Conservation (phyloP, 2,113 vertebrate species). For the Microcebus jonahi region DNA sequence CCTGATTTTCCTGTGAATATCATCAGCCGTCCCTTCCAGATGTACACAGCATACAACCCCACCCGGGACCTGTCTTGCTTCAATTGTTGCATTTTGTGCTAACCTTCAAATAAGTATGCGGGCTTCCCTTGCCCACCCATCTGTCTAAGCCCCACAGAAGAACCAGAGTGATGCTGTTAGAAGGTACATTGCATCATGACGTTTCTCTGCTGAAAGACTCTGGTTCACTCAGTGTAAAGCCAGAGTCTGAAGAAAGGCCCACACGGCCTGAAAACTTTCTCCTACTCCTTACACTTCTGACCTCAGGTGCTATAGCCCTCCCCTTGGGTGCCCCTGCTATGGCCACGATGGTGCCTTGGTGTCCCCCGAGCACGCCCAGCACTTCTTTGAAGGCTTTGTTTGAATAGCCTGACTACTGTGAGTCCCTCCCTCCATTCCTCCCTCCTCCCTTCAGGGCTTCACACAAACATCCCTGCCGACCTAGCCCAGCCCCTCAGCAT, state of each 20-base stretch:
- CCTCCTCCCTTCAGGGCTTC: too few relatives aligned
- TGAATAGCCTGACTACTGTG: neutral
- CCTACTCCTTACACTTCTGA: neutral
- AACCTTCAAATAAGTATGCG: neutral
- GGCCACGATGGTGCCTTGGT: neutral
- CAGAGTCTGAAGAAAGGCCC: neutral
- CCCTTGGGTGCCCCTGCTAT: too few relatives aligned
- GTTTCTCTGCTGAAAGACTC: too few relatives aligned
- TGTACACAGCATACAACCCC: too few relatives aligned
- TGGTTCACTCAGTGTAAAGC: neutral
- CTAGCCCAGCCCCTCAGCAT: too few relatives aligned
- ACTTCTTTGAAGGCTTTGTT: neutral
- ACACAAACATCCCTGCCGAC: neutral
- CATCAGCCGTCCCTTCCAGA: neutral
- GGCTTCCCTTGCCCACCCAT: neutral
- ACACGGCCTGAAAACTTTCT: fast-evolving
- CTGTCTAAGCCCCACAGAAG: neutral
- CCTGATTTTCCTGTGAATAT: neutral
- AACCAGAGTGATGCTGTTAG: neutral
- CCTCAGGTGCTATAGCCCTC: too few relatives aligned
- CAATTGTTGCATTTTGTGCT: neutral
- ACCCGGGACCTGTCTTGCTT: fast-evolving
- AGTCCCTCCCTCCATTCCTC: too few relatives aligned
- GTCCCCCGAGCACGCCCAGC: neutral
- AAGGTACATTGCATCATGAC: too few relatives aligned